Percentiles rank a stretch among this genome's conserved stretches.
Evolutionary conservation across 2,888 invertebrate species (phyloP).

Genomic region (Poecilus cupreus): DNA sequence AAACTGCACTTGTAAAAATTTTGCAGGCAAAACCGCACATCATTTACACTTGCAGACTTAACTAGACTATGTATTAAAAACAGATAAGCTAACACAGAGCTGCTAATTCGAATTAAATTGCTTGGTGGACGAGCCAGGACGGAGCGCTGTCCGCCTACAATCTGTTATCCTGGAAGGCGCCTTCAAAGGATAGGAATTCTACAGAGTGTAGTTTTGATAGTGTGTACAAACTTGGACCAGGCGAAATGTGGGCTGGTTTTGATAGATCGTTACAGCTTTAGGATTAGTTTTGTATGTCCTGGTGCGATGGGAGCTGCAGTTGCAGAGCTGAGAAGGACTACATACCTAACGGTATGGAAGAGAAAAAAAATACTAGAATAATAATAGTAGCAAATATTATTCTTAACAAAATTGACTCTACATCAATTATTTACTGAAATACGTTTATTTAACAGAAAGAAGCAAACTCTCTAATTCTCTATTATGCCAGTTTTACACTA

Average conservation of each 20-base stretch:
- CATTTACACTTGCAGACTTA: background rate
- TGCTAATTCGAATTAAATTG: slow-evolving; percentile 34
- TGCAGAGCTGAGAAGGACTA: no score
- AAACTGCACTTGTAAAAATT: background rate
- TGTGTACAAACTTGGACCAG: background rate
- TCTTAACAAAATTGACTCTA: no score
- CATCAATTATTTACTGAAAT: no score
- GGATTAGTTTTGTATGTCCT: no score
- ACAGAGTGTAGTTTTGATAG: background rate
- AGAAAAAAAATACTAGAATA: no score
- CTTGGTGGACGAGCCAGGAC: background rate
- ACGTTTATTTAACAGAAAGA: no score
- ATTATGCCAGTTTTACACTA: no score
- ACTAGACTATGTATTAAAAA: slow-evolving; percentile 18
- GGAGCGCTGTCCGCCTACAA: slow-evolving; percentile 2
- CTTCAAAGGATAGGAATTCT: background rate
- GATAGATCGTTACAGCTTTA: background rate
- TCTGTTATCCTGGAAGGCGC: no score
- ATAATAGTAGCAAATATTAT: no score
- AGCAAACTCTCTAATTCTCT: no score
- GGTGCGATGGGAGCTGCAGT: no score
- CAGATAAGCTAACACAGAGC: background rate
- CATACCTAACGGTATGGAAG: no score
- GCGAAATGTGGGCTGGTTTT: background rate
- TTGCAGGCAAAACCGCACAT: background rate